Base-by-base conservation (phyloP, 92 coral and sea anemone genomes). In the Palythoa grandis region DNA sequence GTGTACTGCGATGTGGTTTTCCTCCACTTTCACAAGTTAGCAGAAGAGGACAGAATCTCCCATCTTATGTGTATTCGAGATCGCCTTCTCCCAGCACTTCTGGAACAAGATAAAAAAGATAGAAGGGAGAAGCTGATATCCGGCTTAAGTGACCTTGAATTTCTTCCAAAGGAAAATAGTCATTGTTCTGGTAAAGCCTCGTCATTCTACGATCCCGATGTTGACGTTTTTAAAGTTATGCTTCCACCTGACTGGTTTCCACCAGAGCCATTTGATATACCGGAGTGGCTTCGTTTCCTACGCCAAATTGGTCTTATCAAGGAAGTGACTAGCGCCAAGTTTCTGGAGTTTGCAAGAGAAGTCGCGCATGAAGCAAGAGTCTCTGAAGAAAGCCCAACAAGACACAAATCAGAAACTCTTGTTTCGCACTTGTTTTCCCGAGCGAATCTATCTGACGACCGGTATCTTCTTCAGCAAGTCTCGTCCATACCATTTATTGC, bases 1-100 rank as follows among this genome's bases (percentile, higher is more conserved):
- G 82, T 87, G 12, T 94, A 94, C 70, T 89, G 93, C 37, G 85
- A 86, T 5, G 77, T 89, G 17, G 92, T 94, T 11, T 91, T 94
- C 56, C 61, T n/a, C 3, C n/a, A 84, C 6, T 90, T 94, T 52
- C 63, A 43, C 24, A 53, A 35, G 3, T 82, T 94, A 78, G 52
- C 78, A 11, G n/a, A 24, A 13, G 74, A 73, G 4, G 92, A 52
- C 1, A 82, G 89, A 76, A 6, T 94, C 2, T 73, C n/a, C 7
- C 97, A 94, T 66, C 86, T 94, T 2, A 12, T 24, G 37, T 70
- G 76, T 78, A 74, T 90, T 37, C 91, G 88, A 0, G 25, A 82
- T 4, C 61, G 8, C 0, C 73, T 69, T 6, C 73, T 69, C 1
- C 54, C 58, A 60, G 56, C 11, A 11, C 43, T 5, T 23, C 25